Base-by-base conservation (phyloP, 2,113 vertebrate genomes). In the Rhipidura dahli region DNA sequence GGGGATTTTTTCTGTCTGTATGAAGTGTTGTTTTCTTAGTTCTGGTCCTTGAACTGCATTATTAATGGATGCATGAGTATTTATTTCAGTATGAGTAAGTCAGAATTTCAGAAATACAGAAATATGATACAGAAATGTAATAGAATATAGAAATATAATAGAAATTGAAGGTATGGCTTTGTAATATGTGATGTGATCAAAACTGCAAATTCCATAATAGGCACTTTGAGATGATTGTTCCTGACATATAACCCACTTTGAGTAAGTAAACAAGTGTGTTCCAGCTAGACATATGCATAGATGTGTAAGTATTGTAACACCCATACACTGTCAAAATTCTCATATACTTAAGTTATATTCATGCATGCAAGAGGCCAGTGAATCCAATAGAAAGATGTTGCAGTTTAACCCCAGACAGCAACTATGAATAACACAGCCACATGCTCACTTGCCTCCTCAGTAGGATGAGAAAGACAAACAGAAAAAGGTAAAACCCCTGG, bases 361-460 rank as follows among this genome's bases (percentile, higher is more conserved):
- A 82, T 76, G 35, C 39, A 45, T 51, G 11, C 31, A 81, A 69
- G 11, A 22, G 50, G 31, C 1, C 14, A 86, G 2, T 61, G 35
- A 89, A 89, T 64, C 33, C 30, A 47, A 30, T 27, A 57, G 33
- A 75, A 90, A 54, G 8, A 31, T 42, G 8, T 10, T 35, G 7
- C 45, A 13, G 9, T 60, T 66, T 59, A 45, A 60, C 4, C 20
- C 27, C 33, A 45, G 15, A 13, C 6, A 59, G 9, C 6, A 39
- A 8, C 28, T n/a, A 7, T 30, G 13, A 45, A 26, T 8, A 64
- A 28, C 13, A 13, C 12, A 66, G 10, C 6, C 27, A 28, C 1
- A 5, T 45, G 15, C 20, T 73, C 51, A 28, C 18, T 49, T 0
- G 0, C 10, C 27, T 81, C 5, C 13, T 16, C 20, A 17, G 23